Conservation (phyloP, 37 sponge, comb jelly and placozoan species). For the Beroe forskalii region DNA sequence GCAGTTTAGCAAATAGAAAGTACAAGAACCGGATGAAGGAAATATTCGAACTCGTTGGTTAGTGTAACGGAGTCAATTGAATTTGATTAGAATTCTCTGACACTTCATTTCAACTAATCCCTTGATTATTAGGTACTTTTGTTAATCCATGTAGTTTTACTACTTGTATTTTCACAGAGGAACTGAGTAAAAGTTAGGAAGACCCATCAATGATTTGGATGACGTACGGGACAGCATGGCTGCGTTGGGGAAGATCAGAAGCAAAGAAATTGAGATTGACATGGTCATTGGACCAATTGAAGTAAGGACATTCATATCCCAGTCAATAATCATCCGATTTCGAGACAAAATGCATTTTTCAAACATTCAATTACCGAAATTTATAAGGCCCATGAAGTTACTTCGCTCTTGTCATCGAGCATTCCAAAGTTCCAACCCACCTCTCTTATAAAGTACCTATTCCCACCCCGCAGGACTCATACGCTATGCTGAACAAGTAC, state of each 20-base stretch:
- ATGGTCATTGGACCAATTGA: constrained; percentile 84
- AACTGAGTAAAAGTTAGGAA: constrained; percentile 74
- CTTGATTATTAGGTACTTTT: no score
- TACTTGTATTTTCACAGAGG: constrained; percentile 68
- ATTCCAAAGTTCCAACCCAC: no score
- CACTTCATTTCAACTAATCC: no score
- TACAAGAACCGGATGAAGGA: constrained; percentile 59
- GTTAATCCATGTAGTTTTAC: not conserved
- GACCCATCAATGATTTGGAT: constrained; percentile 85
- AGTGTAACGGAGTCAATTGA: no score
- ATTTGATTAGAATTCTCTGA: no score
- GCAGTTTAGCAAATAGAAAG: constrained; percentile 67
- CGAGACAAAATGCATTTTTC: no score
- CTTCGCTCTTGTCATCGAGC: no score
- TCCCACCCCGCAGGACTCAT: constrained; percentile 80
- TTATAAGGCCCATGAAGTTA: no score
- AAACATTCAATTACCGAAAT: no score
- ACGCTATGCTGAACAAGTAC: constrained; percentile 81
- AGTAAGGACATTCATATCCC: no score
- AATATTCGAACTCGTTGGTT: constrained; percentile 48
- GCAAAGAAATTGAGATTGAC: constrained; percentile 85
- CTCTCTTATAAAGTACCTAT: no score
- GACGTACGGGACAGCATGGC: constrained; percentile 88
- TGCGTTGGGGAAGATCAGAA: constrained; percentile 78
- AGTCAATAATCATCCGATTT: no score